Conservation (phyloP, 2,113 vertebrate genomes). For the Menidia beryllina region DNA sequence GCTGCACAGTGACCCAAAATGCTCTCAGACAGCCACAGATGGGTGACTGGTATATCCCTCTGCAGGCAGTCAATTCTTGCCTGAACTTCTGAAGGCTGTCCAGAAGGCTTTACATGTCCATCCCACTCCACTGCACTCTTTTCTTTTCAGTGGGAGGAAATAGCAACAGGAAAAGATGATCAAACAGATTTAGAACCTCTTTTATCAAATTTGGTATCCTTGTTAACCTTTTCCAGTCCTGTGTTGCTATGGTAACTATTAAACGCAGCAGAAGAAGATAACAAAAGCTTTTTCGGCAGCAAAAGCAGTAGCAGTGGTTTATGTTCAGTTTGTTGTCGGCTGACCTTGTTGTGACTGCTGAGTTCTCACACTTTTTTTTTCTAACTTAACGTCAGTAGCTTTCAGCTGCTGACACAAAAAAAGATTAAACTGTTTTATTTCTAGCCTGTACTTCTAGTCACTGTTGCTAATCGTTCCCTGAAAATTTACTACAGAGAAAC, state of each 20-base stretch:
- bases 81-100: conserved; percentile 51
- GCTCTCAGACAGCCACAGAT: conserved; percentile 20
- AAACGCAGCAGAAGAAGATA: conserved; percentile 50
- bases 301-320: conserved; percentile 54
- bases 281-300: conserved; percentile 65
- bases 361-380: conserved; percentile 31
- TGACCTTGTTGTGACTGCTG: conserved; percentile 39
- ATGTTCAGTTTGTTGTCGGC: conserved; percentile 47
- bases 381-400: conserved; percentile 18
- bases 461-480: conserved; percentile 36
- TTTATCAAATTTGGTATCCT: conserved; percentile 65
- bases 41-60: conserved; percentile 53
- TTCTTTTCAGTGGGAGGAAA: conserved; percentile 7
- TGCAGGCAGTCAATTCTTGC: conserved; percentile 57
- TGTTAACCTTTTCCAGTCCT: conserved; percentile 46
- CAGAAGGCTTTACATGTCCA: conserved; percentile 55
- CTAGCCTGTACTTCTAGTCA: conserved; percentile 1
- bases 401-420: not conserved
- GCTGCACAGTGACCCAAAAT: conserved; percentile 40
- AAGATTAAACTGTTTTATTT: not conserved
- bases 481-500: conserved; percentile 18
- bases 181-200: conserved; percentile 51
- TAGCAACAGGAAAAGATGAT: conserved; percentile 23
- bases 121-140: conserved; percentile 30
- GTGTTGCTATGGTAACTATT: conserved; percentile 69